A percentile compares a stretch with the other conserved stretches of the same genome.
These are phyloP conservation scores for Pogonus chalceus DNA, from an alignment of 1,140 invertebrate species.

Conservation along the genomic window DNA sequence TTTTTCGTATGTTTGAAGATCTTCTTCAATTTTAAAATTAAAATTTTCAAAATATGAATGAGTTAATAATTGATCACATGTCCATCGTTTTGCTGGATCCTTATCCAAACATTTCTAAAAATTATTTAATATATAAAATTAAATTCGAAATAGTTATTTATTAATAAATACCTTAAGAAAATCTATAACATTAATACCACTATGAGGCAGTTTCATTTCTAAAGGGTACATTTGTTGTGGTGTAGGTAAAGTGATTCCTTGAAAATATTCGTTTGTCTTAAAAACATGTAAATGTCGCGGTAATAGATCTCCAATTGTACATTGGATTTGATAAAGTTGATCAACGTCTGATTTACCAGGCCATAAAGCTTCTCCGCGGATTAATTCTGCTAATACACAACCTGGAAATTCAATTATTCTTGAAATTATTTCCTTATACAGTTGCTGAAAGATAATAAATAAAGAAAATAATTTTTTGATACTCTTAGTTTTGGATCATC, in stretches of 20 bases:
- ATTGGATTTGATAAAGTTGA: conserved; percentile 91
- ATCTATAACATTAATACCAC: conserved; percentile 58
- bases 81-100: conserved; percentile 83
- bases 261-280: conserved; percentile 90
- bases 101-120: conserved; percentile 86
- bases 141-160: not conserved
- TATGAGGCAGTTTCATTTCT: conserved; percentile 70
- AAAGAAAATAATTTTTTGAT: no score
- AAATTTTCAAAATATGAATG: conserved; percentile 85
- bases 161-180: conserved; percentile 64
- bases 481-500: no score
- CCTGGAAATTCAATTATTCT: conserved; percentile 38
- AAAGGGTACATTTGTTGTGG: conserved; percentile 72
- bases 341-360: conserved; percentile 97
- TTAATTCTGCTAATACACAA: conserved; percentile 92
- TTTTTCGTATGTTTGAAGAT: conserved; percentile 61
- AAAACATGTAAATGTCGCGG: conserved; percentile 93
- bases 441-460: conserved; percentile 26
- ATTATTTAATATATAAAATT: conserved; percentile 11
- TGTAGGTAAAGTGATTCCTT: conserved; percentile 83
- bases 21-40: conserved; percentile 59
- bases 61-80: conserved; percentile 78
- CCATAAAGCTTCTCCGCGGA: conserved; percentile 93
- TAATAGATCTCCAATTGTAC: conserved; percentile 82
- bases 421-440: conserved; percentile 3